Base-by-base conservation (phyloP, 2,888 invertebrate species). In the Digitonthophagus gazella region DNA sequence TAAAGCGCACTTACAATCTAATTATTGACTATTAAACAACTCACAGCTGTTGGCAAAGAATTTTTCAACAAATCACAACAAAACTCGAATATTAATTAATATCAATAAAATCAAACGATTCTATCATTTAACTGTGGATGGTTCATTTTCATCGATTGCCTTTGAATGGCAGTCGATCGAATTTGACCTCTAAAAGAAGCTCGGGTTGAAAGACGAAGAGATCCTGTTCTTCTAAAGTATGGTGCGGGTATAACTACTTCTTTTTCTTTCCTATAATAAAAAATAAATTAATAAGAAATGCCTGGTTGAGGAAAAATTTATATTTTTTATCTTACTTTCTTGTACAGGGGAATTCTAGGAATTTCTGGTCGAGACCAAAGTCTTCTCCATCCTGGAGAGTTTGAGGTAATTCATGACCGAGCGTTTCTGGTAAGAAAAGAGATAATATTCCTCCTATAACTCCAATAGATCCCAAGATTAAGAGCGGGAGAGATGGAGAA, bases 361-460 rank as follows among this genome's bases (percentile, higher is more conserved):
- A 89, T 73, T 85, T 88, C 81, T 95, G 95, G 69, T 91, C 87
- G 69, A 86, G 87, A 2, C 95, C 95, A 76, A 95, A 95, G 76
- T 91, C 87, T 83, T 95, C 95, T 8, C 95, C 95, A 78, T 96
- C 95, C 71, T 89, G 89, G 5, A 96, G 82, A 0, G 94, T 93
- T 80, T 95, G 95, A 0, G 95, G 95, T 80, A 96, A 85, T 77
- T 93, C 93, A 61, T 91, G 91, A 79, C 92, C 92, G 77, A 95
- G 86, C 0, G 95, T 95, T 84, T 96, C 95, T 0, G 95, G 95
- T 1, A 96, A 83, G 75, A 93, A 89, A 0, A 95, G 85, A 58
- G 92, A 89, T n/a, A 95, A 81, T 1, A 90, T 76, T 0, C 94
- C 95, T 0, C 93, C 93, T 0, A 87, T 66, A 2, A 95, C 87